Percentiles rank a stretch among this genome's conserved stretches.
These are phyloP conservation scores for Acropora yongei DNA, from an alignment of 64 coral and sea anemone genomes.

Conservation along the genomic window DNA sequence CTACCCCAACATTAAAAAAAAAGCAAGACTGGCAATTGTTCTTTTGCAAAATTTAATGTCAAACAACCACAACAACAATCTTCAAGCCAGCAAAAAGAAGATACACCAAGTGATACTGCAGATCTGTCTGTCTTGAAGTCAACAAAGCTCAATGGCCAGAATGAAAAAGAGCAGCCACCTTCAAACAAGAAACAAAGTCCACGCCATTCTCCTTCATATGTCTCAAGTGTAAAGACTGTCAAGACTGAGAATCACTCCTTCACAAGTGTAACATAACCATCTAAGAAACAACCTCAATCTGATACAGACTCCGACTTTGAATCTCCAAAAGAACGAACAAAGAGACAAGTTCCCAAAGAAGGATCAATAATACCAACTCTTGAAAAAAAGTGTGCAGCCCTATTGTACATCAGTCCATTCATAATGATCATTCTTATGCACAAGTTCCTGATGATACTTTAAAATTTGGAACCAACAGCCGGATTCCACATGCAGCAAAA, in stretches of 20 bases:
- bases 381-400: too few relatives aligned
- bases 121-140: too few relatives aligned
- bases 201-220: background rate
- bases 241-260: too few relatives aligned
- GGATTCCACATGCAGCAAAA: conserved; percentile 20
- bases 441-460: background rate
- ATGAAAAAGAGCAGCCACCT: too few relatives aligned
- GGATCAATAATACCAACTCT: background rate
- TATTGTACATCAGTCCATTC: too few relatives aligned
- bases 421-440: conserved; percentile 54
- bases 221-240: background rate
- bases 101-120: too few relatives aligned
- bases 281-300: background rate
- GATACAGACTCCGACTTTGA: conserved; percentile 67
- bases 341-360: background rate
- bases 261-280: too few relatives aligned
- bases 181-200: background rate
- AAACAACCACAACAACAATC: too few relatives aligned
- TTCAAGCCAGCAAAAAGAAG: too few relatives aligned
- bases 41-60: background rate
- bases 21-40: too few relatives aligned
- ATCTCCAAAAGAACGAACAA: conserved; percentile 9
- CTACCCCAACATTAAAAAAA: too few relatives aligned
- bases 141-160: too few relatives aligned
- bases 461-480: background rate